Base-by-base conservation (phyloP, 2,888 invertebrate species). In the Colostygia pectinataria region DNA sequence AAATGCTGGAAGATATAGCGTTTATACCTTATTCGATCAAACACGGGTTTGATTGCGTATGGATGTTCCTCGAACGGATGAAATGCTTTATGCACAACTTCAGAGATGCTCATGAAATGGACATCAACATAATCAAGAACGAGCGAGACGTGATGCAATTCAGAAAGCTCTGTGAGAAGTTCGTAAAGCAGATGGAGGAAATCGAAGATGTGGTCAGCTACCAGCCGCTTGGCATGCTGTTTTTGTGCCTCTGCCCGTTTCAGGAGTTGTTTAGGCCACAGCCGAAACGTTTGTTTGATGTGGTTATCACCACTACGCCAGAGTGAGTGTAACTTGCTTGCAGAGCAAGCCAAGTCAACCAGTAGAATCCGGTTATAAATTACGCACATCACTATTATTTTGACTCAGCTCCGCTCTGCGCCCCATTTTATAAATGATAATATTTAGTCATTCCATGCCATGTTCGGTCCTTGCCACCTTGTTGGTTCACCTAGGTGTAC, bases 161-260 rank as follows among this genome's bases (percentile, higher is more conserved):
- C 63, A 91, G 94, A 7, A 82, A 85, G 45, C 91, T 94, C 66
- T 94, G 96, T 63, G 91, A 92, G 33, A 92, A 93, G 39, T 95
- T 95, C 59, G 92, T 93, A 41, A 84, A 89, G 3, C 95, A 97
- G 85, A 91, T 94, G 66, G 91, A 92, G 1, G 88, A 91, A 36
- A 92, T 97, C 10, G 92, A 94, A 50, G 91, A 91, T 1, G 92
- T 97, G 15, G 90, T 92, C 4, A 91, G 92, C 51, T 90, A 90
- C 42, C 94, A 95, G 63, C 92, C 93, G 0, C 74, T 97, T 47
- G 97, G 97, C 0, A 73, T 97, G 36, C 75, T 97, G 23, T 91
- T 93, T 58, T 73, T 97, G 18, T 93, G 94, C 46, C 89, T 96
- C 40, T 82, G 84, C 13, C 93, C 93, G 18, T 95, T 97, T 74